Evolutionary conservation across 2,888 invertebrate species (phyloP).

Genomic region (Drosophila demipolita): DNA sequence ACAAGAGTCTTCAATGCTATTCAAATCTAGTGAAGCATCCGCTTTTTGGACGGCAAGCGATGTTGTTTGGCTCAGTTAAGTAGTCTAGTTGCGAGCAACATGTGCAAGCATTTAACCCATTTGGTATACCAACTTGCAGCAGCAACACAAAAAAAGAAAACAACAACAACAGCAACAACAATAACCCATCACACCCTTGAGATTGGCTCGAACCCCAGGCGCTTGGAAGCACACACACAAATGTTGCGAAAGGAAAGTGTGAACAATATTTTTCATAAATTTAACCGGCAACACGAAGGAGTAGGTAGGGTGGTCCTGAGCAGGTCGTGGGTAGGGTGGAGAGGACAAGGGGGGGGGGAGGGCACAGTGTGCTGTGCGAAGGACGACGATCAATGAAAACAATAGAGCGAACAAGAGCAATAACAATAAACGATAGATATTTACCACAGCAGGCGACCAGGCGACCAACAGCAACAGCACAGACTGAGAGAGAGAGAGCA

Average conservation of each 20-base stretch:
- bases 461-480: not conserved
- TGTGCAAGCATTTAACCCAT: slow-evolving; percentile 76
- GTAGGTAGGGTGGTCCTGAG: not conserved
- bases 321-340: not conserved
- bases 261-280: slow-evolving; percentile 84
- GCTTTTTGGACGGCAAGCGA: slow-evolving; percentile 2
- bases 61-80: slow-evolving; percentile 12
- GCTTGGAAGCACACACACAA: slow-evolving; percentile 20
- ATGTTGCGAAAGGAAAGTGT: slow-evolving; percentile 71
- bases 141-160: slow-evolving; percentile 2
- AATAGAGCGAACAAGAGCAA: slow-evolving; percentile 73
- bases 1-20: slow-evolving; percentile 35
- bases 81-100: slow-evolving; percentile 44
- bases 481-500: not conserved
- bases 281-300: slow-evolving; percentile 57
- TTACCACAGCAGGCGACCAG: slow-evolving; percentile 80
- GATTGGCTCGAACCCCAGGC: slow-evolving; percentile 27
- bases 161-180: slow-evolving; percentile 22
- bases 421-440: slow-evolving; percentile 80
- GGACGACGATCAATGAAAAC: slow-evolving; percentile 60
- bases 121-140: slow-evolving; percentile 67
- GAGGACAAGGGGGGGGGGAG: slow-evolving; percentile 6
- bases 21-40: slow-evolving; percentile 32
- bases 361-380: slow-evolving; percentile 11
- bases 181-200: slow-evolving; percentile 33